phyloP scores from a whole-genome alignment of 2,113 vertebrate species.

The Daubentonia madagascariensis region DNA sequence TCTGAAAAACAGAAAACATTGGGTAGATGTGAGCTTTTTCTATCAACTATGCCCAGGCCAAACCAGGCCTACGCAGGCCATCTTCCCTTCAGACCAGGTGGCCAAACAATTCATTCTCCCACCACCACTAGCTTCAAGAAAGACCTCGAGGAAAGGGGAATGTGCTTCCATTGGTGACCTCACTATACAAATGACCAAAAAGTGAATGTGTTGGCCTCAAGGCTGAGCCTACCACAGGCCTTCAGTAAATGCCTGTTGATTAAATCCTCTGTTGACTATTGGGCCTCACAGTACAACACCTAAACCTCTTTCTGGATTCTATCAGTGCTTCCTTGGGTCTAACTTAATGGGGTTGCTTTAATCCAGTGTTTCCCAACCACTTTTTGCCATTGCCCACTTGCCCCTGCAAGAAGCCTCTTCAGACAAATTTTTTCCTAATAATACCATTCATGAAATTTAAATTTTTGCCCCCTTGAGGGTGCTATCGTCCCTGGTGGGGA shows the following conservation, averaged over 20 bases:
- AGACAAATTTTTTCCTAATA: background rate
- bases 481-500: background rate
- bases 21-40: background rate
- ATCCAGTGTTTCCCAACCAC: background rate
- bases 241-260: background rate
- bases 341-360: background rate
- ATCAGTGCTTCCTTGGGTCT: background rate
- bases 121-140: background rate
- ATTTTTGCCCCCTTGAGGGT: background rate
- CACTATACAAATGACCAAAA: background rate
- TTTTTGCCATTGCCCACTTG: background rate
- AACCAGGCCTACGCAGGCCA: background rate
- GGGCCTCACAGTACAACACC: background rate
- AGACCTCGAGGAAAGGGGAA: fast-evolving
- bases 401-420: background rate
- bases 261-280: background rate
- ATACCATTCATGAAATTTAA: background rate
- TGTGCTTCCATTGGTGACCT: background rate
- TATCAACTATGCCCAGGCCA: background rate
- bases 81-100: no score
- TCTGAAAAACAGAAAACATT: background rate
- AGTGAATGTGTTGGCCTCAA: no score
- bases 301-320: background rate
- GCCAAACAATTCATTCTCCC: background rate
- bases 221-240: background rate